phyloP scores from a whole-genome alignment of 2,797 vertebrate species.

The Rhyacichthys aspro region DNA sequence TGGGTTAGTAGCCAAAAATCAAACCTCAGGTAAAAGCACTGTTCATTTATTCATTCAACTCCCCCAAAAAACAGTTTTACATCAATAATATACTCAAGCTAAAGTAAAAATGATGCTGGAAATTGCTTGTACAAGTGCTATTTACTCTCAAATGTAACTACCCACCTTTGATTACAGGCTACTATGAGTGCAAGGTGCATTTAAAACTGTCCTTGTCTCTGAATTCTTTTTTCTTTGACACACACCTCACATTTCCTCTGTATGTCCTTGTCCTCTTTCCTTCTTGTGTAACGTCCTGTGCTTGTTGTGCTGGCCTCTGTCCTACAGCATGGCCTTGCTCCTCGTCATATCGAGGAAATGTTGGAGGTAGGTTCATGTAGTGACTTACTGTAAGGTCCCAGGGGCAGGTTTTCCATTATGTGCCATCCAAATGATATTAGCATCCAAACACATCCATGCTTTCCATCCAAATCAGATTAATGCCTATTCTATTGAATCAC shows the following conservation, averaged over 20 bases:
- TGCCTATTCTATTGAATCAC: constrained; percentile 50
- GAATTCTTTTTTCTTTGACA: constrained; percentile 39
- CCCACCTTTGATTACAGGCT: no score
- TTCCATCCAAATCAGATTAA: constrained; percentile 55
- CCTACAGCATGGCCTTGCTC: constrained; percentile 76
- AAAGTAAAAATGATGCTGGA: no score
- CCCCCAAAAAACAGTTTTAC: no score
- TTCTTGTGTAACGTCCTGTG: constrained; percentile 70
- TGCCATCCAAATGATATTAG: constrained; percentile 47
- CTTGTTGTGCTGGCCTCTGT: constrained; percentile 73
- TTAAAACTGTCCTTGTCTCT: constrained; percentile 15
- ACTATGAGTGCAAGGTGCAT: neutral
- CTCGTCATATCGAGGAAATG: constrained; percentile 83
- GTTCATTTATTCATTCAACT: no score
- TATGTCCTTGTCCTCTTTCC: constrained; percentile 48
- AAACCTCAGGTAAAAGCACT: no score
- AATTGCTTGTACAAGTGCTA: no score
- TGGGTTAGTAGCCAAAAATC: no score
- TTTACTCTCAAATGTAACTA: no score
- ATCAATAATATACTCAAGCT: no score
- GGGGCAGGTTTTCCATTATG: constrained; percentile 57
- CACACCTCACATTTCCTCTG: constrained; percentile 40
- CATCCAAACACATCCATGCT: constrained; percentile 38
- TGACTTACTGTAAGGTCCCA: constrained; percentile 34
- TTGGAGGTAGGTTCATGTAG: constrained; percentile 79